phyloP scores from a whole-genome alignment of 2,113 vertebrate genomes.

The Silurus meridionalis region DNA sequence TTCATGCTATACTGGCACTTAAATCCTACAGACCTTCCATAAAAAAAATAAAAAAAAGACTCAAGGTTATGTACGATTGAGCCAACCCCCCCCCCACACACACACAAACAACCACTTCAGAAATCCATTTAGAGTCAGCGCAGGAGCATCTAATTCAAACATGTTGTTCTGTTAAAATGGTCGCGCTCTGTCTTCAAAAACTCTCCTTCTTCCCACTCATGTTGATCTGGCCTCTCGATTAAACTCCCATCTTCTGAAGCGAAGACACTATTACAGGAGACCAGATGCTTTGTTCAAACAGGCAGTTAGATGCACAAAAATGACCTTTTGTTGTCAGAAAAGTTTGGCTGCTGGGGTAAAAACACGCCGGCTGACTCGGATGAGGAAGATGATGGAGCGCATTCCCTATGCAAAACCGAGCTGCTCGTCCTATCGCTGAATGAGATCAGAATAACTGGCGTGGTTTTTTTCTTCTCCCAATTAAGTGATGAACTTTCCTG shows the following conservation, averaged over 20 bases:
- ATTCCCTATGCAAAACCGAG: not conserved
- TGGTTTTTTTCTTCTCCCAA: not conserved
- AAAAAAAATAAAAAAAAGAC: constrained; percentile 77
- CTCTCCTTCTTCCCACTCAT: constrained; percentile 59
- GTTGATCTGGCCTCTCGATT: constrained; percentile 66
- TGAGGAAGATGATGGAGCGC: constrained; percentile 14
- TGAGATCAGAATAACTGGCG: not conserved
- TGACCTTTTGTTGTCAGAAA: constrained; percentile 61
- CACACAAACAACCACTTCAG: constrained; percentile 71
- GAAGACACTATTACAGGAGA: constrained; percentile 73
- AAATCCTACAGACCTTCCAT: constrained; percentile 79
- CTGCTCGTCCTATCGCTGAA: not conserved
- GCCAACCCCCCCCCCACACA: constrained; percentile 29
- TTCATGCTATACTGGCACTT: constrained; percentile 80
- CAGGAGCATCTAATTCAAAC: constrained; percentile 79
- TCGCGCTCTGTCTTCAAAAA: constrained; percentile 68
- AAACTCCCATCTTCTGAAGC: constrained; percentile 62
- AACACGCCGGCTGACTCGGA: constrained; percentile 14
- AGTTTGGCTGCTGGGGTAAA: constrained; percentile 56
- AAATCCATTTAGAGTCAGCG: constrained; percentile 72
- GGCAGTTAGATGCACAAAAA: constrained; percentile 54
- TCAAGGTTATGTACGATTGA: constrained; percentile 77
- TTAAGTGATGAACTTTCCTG: constrained; percentile 14
- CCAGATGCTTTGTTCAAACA: constrained; percentile 59
- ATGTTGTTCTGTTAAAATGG: constrained; percentile 74